Percentiles rank a stretch among this genome's conserved stretches.
phyloP scores from a whole-genome alignment of 2,888 invertebrate species.

The Imbricaverruca yamaguchii region DNA sequence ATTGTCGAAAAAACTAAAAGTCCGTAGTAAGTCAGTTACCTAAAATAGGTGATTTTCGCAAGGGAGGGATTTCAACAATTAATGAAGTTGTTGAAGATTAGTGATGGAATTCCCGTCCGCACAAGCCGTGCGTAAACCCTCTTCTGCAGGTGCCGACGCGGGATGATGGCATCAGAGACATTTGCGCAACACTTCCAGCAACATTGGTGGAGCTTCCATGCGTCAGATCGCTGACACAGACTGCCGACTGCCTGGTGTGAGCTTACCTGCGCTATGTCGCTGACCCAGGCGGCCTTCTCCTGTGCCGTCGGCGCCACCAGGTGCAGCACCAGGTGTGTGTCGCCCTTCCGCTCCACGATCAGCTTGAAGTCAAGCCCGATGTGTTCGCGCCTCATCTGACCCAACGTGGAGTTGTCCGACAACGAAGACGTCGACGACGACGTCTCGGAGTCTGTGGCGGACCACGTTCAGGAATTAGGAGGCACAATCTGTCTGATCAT shows the following conservation, averaged over 20 bases:
- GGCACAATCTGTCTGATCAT: too few species aligned
- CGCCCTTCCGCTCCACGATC: conserved; percentile 56
- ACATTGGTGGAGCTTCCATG: not conserved
- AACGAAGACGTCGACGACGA: conserved; percentile 49
- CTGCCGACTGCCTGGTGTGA: not conserved
- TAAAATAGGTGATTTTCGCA: too few species aligned
- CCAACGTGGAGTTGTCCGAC: conserved; percentile 40
- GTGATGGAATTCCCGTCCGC: too few species aligned
- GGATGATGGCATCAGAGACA: too few species aligned
- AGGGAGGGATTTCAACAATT: too few species aligned
- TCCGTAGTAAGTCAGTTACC: too few species aligned
- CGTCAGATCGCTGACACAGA: not conserved
- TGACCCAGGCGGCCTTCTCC: conserved; percentile 90
- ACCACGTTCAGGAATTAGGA: too few species aligned
- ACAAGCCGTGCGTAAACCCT: too few species aligned
- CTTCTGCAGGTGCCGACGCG: too few species aligned
- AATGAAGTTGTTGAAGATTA: too few species aligned
- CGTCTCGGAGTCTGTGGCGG: conserved; percentile 10
- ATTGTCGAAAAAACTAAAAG: too few species aligned
- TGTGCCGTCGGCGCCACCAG: conserved; percentile 65
- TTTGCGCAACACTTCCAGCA: too few species aligned
- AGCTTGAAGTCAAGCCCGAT: conserved; percentile 65
- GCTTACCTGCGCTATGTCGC: conserved; percentile 72
- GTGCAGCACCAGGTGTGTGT: conserved; percentile 56
- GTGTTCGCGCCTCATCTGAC: conserved; percentile 39